Percentiles rank a stretch among this genome's conserved stretches.
Conservation (phyloP, 2,888 invertebrate genomes). For the Carterocephalus palaemon region DNA sequence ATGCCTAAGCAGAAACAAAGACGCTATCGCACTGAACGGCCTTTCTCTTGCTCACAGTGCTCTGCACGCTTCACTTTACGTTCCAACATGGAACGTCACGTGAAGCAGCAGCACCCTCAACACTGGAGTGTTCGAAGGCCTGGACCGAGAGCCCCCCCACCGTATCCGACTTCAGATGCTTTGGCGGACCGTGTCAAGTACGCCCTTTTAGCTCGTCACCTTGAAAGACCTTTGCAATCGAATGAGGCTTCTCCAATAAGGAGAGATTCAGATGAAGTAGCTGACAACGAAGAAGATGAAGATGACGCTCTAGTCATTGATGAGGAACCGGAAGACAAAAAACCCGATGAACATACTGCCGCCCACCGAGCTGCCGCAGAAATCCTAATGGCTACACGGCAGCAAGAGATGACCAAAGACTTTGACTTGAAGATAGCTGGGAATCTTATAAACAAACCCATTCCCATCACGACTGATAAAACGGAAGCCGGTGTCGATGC, state of each 20-base stretch:
- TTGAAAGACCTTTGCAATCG: conserved; percentile 79
- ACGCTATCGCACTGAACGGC: conserved; percentile 92
- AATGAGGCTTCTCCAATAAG: conserved; percentile 61
- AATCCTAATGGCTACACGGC: conserved; percentile 74
- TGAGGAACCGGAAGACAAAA: conserved; percentile 74
- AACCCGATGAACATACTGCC: conserved; percentile 58
- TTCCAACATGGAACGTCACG: conserved; percentile 97
- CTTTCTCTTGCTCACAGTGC: conserved; percentile 94
- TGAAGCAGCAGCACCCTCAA: conserved; percentile 95
- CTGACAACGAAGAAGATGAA: conserved; percentile 82
- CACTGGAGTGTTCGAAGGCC: conserved; percentile 90
- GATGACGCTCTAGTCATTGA: conserved; percentile 84
- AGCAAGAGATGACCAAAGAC: conserved; percentile 69
- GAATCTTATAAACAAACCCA: conserved; percentile 77
- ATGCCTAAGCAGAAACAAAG: conserved; percentile 96
- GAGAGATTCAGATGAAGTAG: conserved; percentile 77
- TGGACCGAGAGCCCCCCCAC: conserved; percentile 64
- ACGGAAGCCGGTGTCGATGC: conserved; percentile 69
- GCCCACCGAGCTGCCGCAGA: conserved; percentile 80
- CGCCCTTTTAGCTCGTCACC: conserved; percentile 87
- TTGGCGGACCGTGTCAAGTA: conserved; percentile 80
- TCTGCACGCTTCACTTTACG: conserved; percentile 92
- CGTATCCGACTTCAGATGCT: conserved; percentile 54
- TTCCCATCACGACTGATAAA: conserved; percentile 41
- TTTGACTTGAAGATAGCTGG: conserved; percentile 78